These are phyloP conservation scores for Azorinus chamasolen DNA, from an alignment of 2,888 invertebrate genomes.

Conservation along the genomic window DNA sequence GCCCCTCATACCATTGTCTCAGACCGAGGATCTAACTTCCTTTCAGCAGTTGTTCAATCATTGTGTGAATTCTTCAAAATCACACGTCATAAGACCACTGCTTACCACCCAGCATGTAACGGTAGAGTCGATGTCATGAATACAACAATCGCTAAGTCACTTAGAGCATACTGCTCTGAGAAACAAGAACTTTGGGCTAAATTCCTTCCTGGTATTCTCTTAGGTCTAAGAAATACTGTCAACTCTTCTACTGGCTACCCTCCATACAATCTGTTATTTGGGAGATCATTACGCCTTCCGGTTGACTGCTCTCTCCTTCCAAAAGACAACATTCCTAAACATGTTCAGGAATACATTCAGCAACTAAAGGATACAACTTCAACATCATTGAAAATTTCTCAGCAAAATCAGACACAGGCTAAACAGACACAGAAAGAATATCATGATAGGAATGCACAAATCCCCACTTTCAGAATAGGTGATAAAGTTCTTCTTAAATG, in stretches of 20 bases:
- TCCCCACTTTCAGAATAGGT: slow-evolving; percentile 28
- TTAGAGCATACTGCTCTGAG: too few relatives aligned
- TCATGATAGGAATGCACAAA: slow-evolving; percentile 31
- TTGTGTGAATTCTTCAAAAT: too few relatives aligned
- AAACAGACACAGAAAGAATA: slow-evolving; percentile 19
- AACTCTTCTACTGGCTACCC: too few relatives aligned
- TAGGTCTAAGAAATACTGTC: too few relatives aligned
- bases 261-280: slow-evolving; percentile 20
- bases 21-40: too few relatives aligned
- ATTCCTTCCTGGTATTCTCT: too few relatives aligned
- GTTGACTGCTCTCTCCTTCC: slow-evolving; percentile 29
- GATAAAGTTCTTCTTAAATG: slow-evolving; percentile 31
- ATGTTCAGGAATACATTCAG: slow-evolving; percentile 21
- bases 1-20: slow-evolving; percentile 48
- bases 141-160: slow-evolving; percentile 32
- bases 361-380: slow-evolving; percentile 16
- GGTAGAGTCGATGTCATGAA: slow-evolving; percentile 37
- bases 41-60: slow-evolving; percentile 51
- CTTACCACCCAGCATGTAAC: slow-evolving; percentile 56
- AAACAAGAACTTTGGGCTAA: slow-evolving; percentile 50
- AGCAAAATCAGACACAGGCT: slow-evolving; percentile 14
- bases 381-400: slow-evolving; percentile 17
- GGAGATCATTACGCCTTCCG: slow-evolving; percentile 19
- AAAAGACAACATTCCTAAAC: slow-evolving; percentile 16
- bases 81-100: slow-evolving; percentile 37